Percentiles rank a stretch among this genome's conserved stretches.
These are phyloP conservation scores for Leptura quadrifasciata DNA, from an alignment of 2,888 invertebrate species.

Conservation along the genomic window DNA sequence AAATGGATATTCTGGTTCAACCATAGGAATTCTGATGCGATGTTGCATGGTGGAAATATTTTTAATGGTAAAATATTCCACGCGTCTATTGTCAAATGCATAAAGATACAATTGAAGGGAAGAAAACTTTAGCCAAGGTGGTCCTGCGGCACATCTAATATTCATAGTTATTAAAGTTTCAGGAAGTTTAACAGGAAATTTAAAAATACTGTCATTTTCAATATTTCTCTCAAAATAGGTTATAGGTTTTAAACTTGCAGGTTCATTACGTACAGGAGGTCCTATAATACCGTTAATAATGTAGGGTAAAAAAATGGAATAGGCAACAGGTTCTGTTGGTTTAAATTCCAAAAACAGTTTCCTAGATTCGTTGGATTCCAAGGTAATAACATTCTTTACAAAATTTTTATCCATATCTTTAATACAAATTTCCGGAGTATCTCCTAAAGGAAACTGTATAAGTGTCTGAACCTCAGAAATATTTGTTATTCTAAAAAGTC, in stretches of 20 bases:
- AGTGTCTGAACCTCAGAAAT: constrained; percentile 60
- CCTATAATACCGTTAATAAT: constrained; percentile 78
- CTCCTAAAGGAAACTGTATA: constrained; percentile 66
- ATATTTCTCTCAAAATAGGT: constrained; percentile 43
- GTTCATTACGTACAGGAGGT: constrained; percentile 72
- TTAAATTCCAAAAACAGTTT: constrained; percentile 71
- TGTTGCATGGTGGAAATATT: constrained; percentile 42
- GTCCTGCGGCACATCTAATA: constrained; percentile 58
- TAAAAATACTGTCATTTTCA: not conserved
- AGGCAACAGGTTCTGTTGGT: constrained; percentile 74
- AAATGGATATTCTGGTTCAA: constrained; percentile 26
- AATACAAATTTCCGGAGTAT: constrained; percentile 69
- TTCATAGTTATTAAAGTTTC: constrained; percentile 52
- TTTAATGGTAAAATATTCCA: constrained; percentile 43
- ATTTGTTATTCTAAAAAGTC: constrained; percentile 67
- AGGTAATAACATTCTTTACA: constrained; percentile 48
- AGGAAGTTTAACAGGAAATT: not conserved
- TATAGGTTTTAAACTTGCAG: constrained; percentile 44
- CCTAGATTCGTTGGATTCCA: constrained; percentile 63
- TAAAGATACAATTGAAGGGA: constrained; percentile 39
- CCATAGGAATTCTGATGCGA: constrained; percentile 17
- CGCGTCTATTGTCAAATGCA: constrained; percentile 32
- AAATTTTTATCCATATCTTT: constrained; percentile 58
- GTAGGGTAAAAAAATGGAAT: constrained; percentile 78
- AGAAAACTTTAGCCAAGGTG: constrained; percentile 53